Evolutionary conservation across 1,140 invertebrate species (phyloP).

Genomic region (Charaxes varanes): DNA sequence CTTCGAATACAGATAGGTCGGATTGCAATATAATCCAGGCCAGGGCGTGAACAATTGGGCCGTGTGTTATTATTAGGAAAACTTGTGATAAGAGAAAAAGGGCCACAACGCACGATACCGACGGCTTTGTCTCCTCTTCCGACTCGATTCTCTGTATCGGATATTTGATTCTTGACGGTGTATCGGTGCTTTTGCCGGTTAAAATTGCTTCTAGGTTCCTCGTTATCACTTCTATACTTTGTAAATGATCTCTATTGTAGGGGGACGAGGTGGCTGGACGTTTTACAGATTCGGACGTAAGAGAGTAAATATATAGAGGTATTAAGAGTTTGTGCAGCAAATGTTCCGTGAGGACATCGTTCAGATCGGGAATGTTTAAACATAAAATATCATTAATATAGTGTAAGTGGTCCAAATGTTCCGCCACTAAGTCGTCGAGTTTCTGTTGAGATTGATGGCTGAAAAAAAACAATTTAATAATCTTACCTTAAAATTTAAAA

Average conservation of each 20-base stretch:
- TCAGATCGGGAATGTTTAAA: constrained; percentile 93
- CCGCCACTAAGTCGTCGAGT: constrained; percentile 95
- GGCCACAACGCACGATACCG: constrained; percentile 91
- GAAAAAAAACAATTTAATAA: constrained; percentile 39
- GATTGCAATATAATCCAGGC: constrained; percentile 92
- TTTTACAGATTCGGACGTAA: constrained; percentile 75
- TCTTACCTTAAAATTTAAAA: too few species aligned
- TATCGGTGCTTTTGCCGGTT: constrained; percentile 73
- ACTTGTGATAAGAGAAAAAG: constrained; percentile 96
- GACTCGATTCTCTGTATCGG: constrained; percentile 52
- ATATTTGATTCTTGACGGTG: constrained; percentile 47
- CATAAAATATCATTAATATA: constrained; percentile 98
- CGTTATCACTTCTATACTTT: constrained; percentile 75
- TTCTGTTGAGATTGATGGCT: constrained; percentile 93
- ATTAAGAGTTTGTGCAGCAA: constrained; percentile 94
- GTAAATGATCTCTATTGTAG: constrained; percentile 59
- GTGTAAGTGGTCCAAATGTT: constrained; percentile 98
- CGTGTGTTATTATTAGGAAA: constrained; percentile 94
- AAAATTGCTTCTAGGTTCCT: constrained; percentile 77
- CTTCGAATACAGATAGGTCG: constrained; percentile 81
- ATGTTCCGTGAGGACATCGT: constrained; percentile 96
- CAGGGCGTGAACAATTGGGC: constrained; percentile 89
- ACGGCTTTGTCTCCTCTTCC: constrained; percentile 76
- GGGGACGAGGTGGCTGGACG: constrained; percentile 41
- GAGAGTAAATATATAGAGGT: constrained; percentile 95